These are phyloP conservation scores for Podarcis siculus DNA, from an alignment of 2,797 vertebrate genomes.

Conservation along the genomic window DNA sequence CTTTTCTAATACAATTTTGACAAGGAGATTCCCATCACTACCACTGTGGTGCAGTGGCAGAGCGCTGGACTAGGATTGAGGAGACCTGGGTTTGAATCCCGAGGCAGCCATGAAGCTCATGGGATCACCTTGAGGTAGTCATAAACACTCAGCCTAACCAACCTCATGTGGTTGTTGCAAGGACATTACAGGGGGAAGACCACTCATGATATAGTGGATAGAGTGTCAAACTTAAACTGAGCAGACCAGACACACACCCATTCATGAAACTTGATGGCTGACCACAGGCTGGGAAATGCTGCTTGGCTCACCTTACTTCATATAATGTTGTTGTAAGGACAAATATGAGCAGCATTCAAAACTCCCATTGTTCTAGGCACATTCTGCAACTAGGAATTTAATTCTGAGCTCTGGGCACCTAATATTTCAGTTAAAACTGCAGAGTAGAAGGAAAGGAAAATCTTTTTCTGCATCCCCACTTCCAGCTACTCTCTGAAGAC, in stretches of 20 bases:
- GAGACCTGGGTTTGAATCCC: not conserved
- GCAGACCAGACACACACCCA: not conserved
- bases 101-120: not conserved
- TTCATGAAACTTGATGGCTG: not conserved
- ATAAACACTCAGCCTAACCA: no score
- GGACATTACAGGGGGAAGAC: no score
- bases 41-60: not conserved
- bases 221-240: not conserved
- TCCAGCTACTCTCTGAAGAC: no score
- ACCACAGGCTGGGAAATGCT: no score
- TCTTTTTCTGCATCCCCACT: no score
- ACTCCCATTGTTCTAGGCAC: no score
- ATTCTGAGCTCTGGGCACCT: no score
- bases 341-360: not conserved
- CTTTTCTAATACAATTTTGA: conserved; percentile 29
- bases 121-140: no score
- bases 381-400: no score
- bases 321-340: not conserved
- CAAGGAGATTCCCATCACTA: not conserved
- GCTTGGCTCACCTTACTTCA: not conserved
- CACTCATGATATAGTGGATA: not conserved
- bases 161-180: no score
- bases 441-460: no score
- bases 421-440: no score
- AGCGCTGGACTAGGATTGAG: not conserved